A percentile compares a stretch with the other conserved stretches of the same genome.
These are phyloP conservation scores for Cheilosia scutellata DNA, from an alignment of 2,888 invertebrate species.

Conservation along the genomic window DNA sequence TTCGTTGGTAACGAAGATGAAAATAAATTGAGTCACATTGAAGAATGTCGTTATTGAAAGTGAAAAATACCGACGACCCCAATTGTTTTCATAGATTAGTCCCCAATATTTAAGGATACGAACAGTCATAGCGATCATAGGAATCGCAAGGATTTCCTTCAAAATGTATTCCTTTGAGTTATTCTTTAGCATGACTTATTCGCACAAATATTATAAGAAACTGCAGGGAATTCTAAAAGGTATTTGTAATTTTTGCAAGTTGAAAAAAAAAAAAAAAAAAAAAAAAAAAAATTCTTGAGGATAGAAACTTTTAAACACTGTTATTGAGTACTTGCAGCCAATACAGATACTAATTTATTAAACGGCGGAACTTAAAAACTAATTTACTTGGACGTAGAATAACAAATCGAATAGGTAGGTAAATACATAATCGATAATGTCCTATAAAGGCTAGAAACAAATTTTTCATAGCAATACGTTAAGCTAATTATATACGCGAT, in stretches of 20 bases:
- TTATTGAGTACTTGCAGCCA: no score
- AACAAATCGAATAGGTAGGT: no score
- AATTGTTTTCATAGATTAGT: conserved; percentile 79
- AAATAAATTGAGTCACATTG: conserved; percentile 60
- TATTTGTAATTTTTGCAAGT: neutral
- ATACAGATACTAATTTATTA: no score
- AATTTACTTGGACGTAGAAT: no score
- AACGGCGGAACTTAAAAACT: no score
- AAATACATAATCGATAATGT: no score
- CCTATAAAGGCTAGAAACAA: no score
- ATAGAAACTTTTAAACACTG: no score
- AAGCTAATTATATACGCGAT: no score
- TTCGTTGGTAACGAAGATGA: conserved; percentile 80
- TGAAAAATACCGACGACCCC: conserved; percentile 80
- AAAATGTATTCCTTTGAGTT: conserved; percentile 12
- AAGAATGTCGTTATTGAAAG: conserved; percentile 49
- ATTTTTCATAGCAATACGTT: no score
- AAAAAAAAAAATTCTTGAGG: no score
- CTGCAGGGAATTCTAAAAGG: neutral
- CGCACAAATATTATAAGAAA: neutral
- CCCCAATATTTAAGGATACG: conserved; percentile 81
- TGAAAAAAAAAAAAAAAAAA: neutral
- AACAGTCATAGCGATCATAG: conserved; percentile 80
- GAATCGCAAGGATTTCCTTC: conserved; percentile 77
- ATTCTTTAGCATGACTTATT: neutral